phyloP scores from a whole-genome alignment of 2,797 vertebrate genomes.

The Remorina albescens region DNA sequence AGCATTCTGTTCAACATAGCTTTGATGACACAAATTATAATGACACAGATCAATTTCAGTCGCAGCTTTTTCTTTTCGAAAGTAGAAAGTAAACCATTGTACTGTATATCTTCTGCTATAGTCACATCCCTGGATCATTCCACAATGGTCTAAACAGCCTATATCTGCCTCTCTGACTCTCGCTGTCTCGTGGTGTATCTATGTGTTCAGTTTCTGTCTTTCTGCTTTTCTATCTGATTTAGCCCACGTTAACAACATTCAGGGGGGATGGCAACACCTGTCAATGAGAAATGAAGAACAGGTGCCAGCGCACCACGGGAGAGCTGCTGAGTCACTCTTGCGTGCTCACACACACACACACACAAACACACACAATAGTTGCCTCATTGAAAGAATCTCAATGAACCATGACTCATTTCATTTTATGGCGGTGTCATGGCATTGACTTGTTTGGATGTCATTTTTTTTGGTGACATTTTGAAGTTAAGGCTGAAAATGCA shows the following conservation, averaged over 20 bases:
- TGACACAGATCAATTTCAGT: neutral
- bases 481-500: constrained; percentile 4
- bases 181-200: constrained; percentile 19
- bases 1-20: neutral
- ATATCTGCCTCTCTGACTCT: constrained; percentile 33
- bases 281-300: constrained; percentile 58
- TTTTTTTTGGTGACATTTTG: constrained; percentile 1
- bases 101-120: neutral
- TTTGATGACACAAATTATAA: neutral
- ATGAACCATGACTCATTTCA: constrained; percentile 27
- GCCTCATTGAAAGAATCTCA: constrained; percentile 14
- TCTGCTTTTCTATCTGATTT: constrained; percentile 62
- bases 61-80: neutral
- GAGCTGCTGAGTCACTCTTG: constrained; percentile 64
- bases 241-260: constrained; percentile 63
- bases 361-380: constrained; percentile 6
- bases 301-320: constrained; percentile 52
- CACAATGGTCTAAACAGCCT: constrained; percentile 21
- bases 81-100: neutral
- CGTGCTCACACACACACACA: constrained; percentile 6
- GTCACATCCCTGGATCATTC: constrained; percentile 1
- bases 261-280: constrained; percentile 65
- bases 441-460: neutral
- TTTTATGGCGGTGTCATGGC: constrained; percentile 20
- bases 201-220: constrained; percentile 43